phyloP scores from a whole-genome alignment of 2,113 vertebrate genomes.

The Chaetops frenatus region DNA sequence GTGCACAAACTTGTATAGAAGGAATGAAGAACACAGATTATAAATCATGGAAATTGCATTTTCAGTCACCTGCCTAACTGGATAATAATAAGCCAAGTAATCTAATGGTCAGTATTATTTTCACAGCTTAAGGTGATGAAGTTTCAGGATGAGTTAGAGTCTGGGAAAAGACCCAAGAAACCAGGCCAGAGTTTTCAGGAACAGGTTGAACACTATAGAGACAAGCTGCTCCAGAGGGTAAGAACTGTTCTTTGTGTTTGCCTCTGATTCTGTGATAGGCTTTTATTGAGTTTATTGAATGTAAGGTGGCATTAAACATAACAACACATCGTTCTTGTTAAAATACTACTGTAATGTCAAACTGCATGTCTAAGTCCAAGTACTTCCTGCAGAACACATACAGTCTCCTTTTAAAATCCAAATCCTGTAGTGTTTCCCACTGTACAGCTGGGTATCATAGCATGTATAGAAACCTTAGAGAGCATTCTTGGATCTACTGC shows the following conservation, averaged over 20 bases:
- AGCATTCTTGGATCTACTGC: background rate
- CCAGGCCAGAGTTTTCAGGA: conserved; percentile 93
- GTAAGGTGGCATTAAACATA: background rate
- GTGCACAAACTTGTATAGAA: background rate
- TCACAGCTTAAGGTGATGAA: conserved; percentile 98
- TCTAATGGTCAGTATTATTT: conserved; percentile 55
- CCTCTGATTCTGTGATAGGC: background rate
- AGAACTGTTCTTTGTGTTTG: conserved; percentile 48
- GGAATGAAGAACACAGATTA: background rate
- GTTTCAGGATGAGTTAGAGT: conserved; percentile 98
- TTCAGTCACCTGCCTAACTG: conserved; percentile 1
- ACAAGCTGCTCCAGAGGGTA: conserved; percentile 96
- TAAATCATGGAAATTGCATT: background rate
- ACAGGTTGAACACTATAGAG: conserved; percentile 97
- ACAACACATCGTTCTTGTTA: background rate
- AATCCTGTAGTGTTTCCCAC: background rate
- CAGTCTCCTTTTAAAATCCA: background rate
- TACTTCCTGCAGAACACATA: background rate
- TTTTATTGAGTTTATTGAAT: background rate
- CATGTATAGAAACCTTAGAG: background rate
- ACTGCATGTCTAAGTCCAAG: background rate
- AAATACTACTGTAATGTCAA: background rate
- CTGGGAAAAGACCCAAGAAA: conserved; percentile 96
- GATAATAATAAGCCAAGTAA: background rate
- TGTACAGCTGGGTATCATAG: background rate